A percentile compares a stretch with the other conserved stretches of the same genome.
These are phyloP conservation scores for Papilio machaon DNA, from an alignment of 1,140 invertebrate species.

Conservation along the genomic window DNA sequence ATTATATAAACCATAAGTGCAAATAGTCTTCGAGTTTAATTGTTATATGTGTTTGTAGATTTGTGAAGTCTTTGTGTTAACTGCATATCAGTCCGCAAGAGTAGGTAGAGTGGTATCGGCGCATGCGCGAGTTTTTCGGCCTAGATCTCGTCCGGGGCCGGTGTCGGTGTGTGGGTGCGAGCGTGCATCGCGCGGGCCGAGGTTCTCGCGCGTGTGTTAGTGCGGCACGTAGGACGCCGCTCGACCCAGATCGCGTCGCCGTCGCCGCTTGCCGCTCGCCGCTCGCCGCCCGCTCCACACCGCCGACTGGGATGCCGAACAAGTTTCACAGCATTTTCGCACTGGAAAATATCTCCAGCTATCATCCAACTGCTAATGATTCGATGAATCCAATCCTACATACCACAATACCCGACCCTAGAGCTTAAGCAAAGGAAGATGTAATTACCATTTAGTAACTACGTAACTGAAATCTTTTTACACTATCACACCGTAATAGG, in stretches of 20 bases:
- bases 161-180: conserved; percentile 42
- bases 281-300: conserved; percentile 46
- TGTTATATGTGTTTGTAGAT: neutral
- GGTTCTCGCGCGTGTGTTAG: conserved; percentile 52
- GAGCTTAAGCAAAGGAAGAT: neutral
- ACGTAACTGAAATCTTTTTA: neutral
- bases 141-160: conserved; percentile 66
- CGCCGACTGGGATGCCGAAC: conserved; percentile 50
- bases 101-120: conserved; percentile 43
- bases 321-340: conserved; percentile 33
- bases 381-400: neutral
- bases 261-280: conserved; percentile 44
- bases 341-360: conserved; percentile 18
- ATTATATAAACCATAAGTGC: neutral
- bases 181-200: conserved; percentile 46
- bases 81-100: neutral
- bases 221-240: conserved; percentile 64
- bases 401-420: neutral
- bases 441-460: neutral
- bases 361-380: neutral
- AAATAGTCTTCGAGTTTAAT: neutral
- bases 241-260: conserved; percentile 63
- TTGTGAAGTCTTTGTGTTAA: conserved; percentile 18
- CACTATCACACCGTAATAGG: neutral
- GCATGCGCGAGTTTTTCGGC: conserved; percentile 74